Percentiles rank a stretch among this genome's conserved stretches.
These are phyloP conservation scores for Belonocnema kinseyi DNA, from an alignment of 1,140 invertebrate species.

Conservation along the genomic window DNA sequence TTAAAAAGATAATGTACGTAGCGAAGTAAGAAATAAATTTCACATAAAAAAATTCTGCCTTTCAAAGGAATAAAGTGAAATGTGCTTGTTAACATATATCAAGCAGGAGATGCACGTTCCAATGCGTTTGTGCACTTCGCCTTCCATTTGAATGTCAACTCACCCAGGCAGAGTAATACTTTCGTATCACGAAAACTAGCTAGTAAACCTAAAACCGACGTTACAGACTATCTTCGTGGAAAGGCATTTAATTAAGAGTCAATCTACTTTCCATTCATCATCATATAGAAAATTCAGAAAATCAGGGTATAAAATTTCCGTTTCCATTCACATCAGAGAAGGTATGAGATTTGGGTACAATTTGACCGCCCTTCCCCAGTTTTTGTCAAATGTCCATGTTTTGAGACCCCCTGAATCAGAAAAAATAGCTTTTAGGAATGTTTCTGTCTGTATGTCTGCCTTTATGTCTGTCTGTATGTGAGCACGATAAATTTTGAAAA, in stretches of 20 bases:
- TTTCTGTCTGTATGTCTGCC: too few species aligned
- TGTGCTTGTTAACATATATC: slow-evolving; percentile 40
- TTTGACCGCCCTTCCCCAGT: too few species aligned
- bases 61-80: slow-evolving; percentile 36
- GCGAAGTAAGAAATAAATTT: slow-evolving; percentile 30
- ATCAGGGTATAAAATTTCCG: not conserved
- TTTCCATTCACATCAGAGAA: too few species aligned
- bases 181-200: not conserved
- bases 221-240: not conserved
- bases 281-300: too few species aligned
- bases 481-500: too few species aligned
- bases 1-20: not conserved
- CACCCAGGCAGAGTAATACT: not conserved
- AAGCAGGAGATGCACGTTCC: slow-evolving; percentile 22
- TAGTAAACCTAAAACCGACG: not conserved
- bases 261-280: too few species aligned
- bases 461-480: too few species aligned
- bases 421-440: too few species aligned
- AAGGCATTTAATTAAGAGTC: too few species aligned
- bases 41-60: slow-evolving; percentile 32
- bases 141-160: not conserved
- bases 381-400: too few species aligned
- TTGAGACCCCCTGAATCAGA: too few species aligned
- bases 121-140: not conserved
- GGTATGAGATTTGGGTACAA: too few species aligned